phyloP scores from a whole-genome alignment of 2,113 vertebrate genomes.

The Butastur rufipennis region DNA sequence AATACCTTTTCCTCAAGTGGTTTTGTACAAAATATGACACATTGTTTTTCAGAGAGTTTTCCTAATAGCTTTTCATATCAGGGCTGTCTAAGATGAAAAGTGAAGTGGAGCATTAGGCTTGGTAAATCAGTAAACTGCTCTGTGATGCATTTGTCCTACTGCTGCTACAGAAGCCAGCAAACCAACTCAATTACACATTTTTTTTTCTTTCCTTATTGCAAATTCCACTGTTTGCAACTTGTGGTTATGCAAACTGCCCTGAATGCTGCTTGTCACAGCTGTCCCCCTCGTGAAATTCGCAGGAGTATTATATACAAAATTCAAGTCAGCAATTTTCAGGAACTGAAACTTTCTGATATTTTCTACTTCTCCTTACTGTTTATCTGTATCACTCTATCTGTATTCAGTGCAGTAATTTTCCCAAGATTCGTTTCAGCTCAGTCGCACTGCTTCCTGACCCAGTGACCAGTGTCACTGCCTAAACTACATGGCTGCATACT shows the following conservation, averaged over 20 bases:
- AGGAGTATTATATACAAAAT: not conserved
- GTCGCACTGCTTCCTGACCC: not conserved
- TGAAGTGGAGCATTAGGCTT: not conserved
- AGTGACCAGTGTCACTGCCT: not conserved
- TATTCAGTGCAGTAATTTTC: rapidly evolving
- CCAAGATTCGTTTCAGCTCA: rapidly evolving
- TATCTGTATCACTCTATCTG: not conserved
- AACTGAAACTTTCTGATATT: not conserved
- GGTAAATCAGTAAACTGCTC: not conserved
- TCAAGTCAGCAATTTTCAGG: not conserved
- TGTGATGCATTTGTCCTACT: not conserved
- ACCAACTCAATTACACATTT: not conserved
- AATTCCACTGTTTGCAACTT: not conserved
- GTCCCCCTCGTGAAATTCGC: not conserved
- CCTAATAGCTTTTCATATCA: not conserved
- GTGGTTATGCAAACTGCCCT: not conserved
- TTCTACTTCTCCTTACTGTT: not conserved
- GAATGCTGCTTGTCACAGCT: not conserved
- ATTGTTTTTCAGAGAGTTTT: not conserved
- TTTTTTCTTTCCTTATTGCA: not conserved
- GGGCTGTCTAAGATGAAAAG: not conserved
- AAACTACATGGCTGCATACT: not conserved
- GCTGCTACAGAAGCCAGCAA: not conserved
- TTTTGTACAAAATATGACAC: not conserved
- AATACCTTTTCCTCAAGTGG: not conserved